Base-by-base conservation (phyloP, 2,888 invertebrate species). In the Oxytorus armatus region DNA sequence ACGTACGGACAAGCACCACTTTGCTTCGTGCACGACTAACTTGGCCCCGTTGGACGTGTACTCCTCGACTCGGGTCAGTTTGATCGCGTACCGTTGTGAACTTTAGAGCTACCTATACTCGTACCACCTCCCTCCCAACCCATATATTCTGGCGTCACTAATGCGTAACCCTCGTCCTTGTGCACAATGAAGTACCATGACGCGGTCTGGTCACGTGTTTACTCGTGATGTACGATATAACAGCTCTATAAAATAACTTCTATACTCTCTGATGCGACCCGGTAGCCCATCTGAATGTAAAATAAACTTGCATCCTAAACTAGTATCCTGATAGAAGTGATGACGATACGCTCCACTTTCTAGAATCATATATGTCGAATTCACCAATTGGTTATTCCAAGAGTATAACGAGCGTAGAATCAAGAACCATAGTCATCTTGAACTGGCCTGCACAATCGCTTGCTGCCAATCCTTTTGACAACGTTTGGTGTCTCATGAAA, bases 1-100 rank as follows among this genome's bases (percentile, higher is more conserved):
- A 74, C 63, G 63, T 77, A 79, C 65, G 79, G 74, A 75, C 70
- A 82, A 80, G 82, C 72, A 77, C 77, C 78, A 79, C 78, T 78
- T 77, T 65, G 68, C 73, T 78, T 75, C 69, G 63, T 77, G 70
- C 70, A 42, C 63, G 61, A 75, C 36, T 29, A 42, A 49, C 61
- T 66, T 10, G 76, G 65, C 61, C 18, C 49, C 29, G 65, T 55
- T 59, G 63, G 39, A 79, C 70, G 74, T 68, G 59, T 63, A 75
- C 29, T 59, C 29, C 63, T 77, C 68, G 29, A 55, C 55, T 57
- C 59, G 72, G 73, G 77, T 74, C 68, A 77, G 77, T 77, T 57
- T 36, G 63, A 23, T 66, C 80, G 65, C 57, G 65, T 69, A 47
- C 49, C 36, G 65, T 68, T 70, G 70, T 39, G 42, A 75, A 70